These are phyloP conservation scores for Trichogramma dendrolimi DNA, from an alignment of 2,888 invertebrate genomes.

Conservation along the genomic window DNA sequence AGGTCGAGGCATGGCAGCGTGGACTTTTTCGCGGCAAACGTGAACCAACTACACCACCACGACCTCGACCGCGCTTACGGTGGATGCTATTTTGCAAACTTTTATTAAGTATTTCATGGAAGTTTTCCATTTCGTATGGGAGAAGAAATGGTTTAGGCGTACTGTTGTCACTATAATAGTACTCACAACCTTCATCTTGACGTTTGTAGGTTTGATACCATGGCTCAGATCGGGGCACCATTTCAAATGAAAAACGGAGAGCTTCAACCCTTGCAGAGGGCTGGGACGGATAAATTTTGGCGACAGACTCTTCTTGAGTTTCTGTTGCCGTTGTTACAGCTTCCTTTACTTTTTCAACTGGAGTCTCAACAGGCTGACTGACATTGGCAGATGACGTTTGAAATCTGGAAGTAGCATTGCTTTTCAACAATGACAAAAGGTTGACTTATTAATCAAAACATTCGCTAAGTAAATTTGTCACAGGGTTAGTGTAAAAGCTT, in stretches of 20 bases:
- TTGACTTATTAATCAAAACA: too few species aligned
- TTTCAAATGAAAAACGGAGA: conserved; percentile 72
- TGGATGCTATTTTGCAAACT: conserved; percentile 32
- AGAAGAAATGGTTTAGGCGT: conserved; percentile 64
- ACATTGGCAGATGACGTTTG: conserved; percentile 51
- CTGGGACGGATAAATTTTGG: conserved; percentile 46
- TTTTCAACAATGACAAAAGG: too few species aligned
- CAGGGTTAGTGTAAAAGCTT: neutral
- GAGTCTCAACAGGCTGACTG: conserved; percentile 39
- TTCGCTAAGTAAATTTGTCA: too few species aligned
- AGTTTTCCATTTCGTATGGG: conserved; percentile 68
- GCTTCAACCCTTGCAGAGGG: conserved; percentile 57
- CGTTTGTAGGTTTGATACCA: conserved; percentile 77
- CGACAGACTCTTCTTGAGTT: conserved; percentile 25
- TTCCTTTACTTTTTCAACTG: conserved; percentile 37
- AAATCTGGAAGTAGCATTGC: conserved; percentile 35
- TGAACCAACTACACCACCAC: conserved; percentile 27
- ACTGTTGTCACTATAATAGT: conserved; percentile 58
- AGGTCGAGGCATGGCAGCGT: conserved; percentile 80
- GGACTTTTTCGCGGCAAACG: conserved; percentile 77
- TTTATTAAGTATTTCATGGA: conserved; percentile 43
- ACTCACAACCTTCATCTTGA: conserved; percentile 69
- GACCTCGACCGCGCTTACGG: conserved; percentile 29
- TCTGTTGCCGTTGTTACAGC: conserved; percentile 44
- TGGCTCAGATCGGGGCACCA: conserved; percentile 67